A percentile compares a stretch with the other conserved stretches of the same genome.
Conservation (phyloP, 2,113 vertebrate genomes). For the Grammomys surdaster region DNA sequence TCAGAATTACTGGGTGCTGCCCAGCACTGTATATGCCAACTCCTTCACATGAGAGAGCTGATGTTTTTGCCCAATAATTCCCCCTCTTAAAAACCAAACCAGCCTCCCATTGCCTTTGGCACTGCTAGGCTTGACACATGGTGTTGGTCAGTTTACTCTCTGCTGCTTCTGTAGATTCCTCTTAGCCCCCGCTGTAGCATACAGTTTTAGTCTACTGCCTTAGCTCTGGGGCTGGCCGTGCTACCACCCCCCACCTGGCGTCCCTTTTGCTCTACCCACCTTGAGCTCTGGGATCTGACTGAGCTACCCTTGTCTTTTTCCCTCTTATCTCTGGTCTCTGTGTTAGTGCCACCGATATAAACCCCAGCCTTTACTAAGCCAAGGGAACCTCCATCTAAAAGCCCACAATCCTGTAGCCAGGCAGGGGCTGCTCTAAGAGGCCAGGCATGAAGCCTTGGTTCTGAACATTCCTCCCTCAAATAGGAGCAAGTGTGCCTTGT, state of each 20-base stretch:
- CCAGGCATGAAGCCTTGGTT: background rate
- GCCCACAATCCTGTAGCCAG: accelerated
- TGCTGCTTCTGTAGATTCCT: background rate
- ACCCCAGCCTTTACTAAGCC: background rate
- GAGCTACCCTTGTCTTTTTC: background rate
- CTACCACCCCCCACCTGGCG: too few species aligned
- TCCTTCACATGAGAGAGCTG: background rate
- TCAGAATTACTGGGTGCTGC: background rate
- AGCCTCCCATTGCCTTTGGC: background rate
- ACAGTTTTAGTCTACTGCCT: too few species aligned
- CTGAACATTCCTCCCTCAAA: background rate
- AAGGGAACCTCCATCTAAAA: background rate
- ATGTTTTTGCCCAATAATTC: background rate
- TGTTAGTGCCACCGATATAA: background rate
- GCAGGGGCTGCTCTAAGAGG: background rate
- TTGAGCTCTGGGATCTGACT: too few species aligned
- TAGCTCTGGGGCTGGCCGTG: too few species aligned
- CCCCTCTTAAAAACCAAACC: background rate
- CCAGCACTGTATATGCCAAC: too few species aligned
- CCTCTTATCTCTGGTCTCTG: background rate
- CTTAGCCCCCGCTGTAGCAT: background rate
- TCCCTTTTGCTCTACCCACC: too few species aligned
- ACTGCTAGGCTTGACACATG: background rate
- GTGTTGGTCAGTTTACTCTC: background rate
- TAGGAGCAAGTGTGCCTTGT: background rate